Percentiles rank a stretch among this genome's conserved stretches.
Evolutionary conservation across 1,140 invertebrate species (phyloP).

Genomic region (Cecropterus lyciades): DNA sequence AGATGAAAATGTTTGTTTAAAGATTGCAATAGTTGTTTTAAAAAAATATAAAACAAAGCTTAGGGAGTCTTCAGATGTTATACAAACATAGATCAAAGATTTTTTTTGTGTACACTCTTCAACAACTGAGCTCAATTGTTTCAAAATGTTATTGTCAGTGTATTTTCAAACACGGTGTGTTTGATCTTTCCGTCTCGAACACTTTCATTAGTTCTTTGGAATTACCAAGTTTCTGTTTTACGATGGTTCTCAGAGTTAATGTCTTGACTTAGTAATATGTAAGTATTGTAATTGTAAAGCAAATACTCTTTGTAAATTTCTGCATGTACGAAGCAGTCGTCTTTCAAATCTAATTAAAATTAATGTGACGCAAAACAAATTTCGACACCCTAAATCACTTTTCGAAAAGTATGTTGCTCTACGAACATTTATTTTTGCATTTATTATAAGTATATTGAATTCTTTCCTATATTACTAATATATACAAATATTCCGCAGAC

Average conservation of each 20-base stretch:
- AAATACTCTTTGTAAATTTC: not conserved
- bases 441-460: no score
- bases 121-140: conserved; percentile 10
- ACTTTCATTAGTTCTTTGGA: conserved; percentile 16
- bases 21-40: not conserved
- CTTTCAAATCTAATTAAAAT: no score
- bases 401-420: no score
- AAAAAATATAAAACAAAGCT: conserved; percentile 2
- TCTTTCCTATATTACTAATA: no score
- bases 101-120: conserved; percentile 9
- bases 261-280: conserved; percentile 2
- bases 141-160: conserved; percentile 16
- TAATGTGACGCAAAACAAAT: no score
- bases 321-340: not conserved
- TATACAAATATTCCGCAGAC: no score
- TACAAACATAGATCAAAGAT: conserved; percentile 4
- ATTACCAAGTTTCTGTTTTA: not conserved
- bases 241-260: not conserved
- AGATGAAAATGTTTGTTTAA: not conserved
- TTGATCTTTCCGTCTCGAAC: conserved; percentile 15
- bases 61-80: not conserved
- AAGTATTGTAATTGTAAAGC: not conserved
- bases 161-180: conserved; percentile 21
- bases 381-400: no score
- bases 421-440: no score